Percentiles rank a stretch among this genome's conserved stretches.
Conservation (phyloP, 2,888 invertebrate species). For the Craniophora ligustri region DNA sequence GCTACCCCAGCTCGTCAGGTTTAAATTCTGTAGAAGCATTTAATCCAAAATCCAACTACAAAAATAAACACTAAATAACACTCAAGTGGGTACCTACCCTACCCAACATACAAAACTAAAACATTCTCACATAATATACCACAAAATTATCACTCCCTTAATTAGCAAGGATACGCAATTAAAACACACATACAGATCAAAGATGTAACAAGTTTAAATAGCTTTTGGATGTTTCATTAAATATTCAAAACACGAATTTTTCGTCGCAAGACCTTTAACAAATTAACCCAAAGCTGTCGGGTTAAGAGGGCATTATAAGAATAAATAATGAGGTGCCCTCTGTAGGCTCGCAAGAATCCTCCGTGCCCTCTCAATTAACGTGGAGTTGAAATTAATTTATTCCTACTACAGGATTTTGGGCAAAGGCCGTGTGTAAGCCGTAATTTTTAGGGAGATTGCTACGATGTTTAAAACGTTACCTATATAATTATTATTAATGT, state of each 20-base stretch:
- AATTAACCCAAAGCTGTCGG: slow-evolving; percentile 75
- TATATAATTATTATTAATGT: slow-evolving; percentile 45
- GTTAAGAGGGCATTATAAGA: slow-evolving; percentile 78
- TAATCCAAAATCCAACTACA: no score
- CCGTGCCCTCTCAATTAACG: slow-evolving; percentile 75
- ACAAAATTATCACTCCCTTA: slow-evolving; percentile 22
- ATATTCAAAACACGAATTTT: slow-evolving; percentile 71
- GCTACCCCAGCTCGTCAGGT: no score
- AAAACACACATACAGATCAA: slow-evolving; percentile 46
- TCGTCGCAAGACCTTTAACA: slow-evolving; percentile 68
- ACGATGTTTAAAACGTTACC: slow-evolving; percentile 29
- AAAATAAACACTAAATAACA: no score
- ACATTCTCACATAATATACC: neutral
- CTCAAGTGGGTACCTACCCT: no score
- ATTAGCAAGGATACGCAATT: slow-evolving; percentile 32
- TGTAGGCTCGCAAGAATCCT: slow-evolving; percentile 67
- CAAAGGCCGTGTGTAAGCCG: slow-evolving; percentile 47
- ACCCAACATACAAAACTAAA: neutral
- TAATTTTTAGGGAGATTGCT: slow-evolving; percentile 47
- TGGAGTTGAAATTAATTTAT: slow-evolving; percentile 80
- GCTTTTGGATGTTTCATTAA: slow-evolving; percentile 51
- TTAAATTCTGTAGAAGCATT: no score
- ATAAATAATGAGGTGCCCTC: slow-evolving; percentile 76
- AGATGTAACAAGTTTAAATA: slow-evolving; percentile 40
- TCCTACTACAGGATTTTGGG: slow-evolving; percentile 66